These are phyloP conservation scores for Gephyroberyx darwinii DNA, from an alignment of 2,797 vertebrate species.

Conservation along the genomic window DNA sequence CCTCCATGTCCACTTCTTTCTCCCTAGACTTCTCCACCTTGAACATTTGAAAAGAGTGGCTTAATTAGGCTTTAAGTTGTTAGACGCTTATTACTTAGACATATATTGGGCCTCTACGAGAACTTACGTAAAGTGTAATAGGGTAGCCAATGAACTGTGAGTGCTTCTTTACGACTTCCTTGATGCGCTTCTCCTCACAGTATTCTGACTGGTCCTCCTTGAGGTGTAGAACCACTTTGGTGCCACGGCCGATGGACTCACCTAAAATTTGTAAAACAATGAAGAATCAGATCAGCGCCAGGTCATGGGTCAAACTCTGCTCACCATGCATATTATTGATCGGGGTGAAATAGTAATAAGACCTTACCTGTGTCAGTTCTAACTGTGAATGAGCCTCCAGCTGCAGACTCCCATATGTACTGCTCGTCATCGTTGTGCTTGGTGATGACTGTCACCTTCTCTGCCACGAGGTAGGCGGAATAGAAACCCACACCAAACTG, in stretches of 20 bases:
- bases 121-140: constrained; percentile 91
- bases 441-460: constrained; percentile 81
- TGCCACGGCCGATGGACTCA: constrained; percentile 90
- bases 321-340: neutral
- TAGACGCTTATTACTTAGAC: neutral
- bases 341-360: neutral
- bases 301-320: neutral
- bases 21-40: constrained; percentile 86
- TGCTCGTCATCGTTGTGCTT: constrained; percentile 84
- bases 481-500: constrained; percentile 86
- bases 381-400: constrained; percentile 81
- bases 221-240: constrained; percentile 90
- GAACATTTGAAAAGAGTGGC: neutral
- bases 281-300: neutral
- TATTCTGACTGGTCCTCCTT: constrained; percentile 96
- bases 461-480: constrained; percentile 82
- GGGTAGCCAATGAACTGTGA: constrained; percentile 98
- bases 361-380: constrained; percentile 67
- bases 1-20: constrained; percentile 83
- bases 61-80: too few relatives aligned
- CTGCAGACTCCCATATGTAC: constrained; percentile 84
- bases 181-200: constrained; percentile 89
- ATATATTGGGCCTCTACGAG: neutral
- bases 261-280: constrained; percentile 69
- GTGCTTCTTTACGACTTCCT: constrained; percentile 96